phyloP scores from a whole-genome alignment of 2,888 invertebrate genomes.

The Glyphotaelius pellucidus region DNA sequence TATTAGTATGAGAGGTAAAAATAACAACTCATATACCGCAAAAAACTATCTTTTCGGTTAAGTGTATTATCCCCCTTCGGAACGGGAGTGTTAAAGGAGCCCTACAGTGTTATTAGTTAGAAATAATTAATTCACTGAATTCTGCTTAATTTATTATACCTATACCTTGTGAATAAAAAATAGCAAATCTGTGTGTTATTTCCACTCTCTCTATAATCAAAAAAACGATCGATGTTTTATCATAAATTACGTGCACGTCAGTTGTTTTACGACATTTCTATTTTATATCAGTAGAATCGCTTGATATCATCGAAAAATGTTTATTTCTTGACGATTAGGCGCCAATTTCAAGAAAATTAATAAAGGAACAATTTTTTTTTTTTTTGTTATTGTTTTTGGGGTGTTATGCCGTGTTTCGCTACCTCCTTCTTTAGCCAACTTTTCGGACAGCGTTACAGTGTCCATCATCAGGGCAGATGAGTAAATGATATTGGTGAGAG shows the following conservation, averaged over 20 bases:
- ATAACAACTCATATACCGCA: no score
- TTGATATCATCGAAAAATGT: neutral
- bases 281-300: neutral
- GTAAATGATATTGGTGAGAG: no score
- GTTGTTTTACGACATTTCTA: neutral
- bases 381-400: no score
- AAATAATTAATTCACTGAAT: neutral
- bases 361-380: neutral
- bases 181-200: neutral
- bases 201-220: neutral
- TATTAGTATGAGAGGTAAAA: no score
- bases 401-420: no score
- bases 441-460: no score
- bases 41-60: no score
- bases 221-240: neutral
- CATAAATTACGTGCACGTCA: neutral
- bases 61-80: no score
- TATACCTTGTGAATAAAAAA: neutral
- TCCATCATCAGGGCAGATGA: no score
- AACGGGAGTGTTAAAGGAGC: neutral
- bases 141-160: neutral
- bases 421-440: no score
- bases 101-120: neutral
- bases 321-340: neutral
- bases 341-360: neutral